phyloP scores from a whole-genome alignment of 2,888 invertebrate genomes.

The Andrena bucephala region DNA sequence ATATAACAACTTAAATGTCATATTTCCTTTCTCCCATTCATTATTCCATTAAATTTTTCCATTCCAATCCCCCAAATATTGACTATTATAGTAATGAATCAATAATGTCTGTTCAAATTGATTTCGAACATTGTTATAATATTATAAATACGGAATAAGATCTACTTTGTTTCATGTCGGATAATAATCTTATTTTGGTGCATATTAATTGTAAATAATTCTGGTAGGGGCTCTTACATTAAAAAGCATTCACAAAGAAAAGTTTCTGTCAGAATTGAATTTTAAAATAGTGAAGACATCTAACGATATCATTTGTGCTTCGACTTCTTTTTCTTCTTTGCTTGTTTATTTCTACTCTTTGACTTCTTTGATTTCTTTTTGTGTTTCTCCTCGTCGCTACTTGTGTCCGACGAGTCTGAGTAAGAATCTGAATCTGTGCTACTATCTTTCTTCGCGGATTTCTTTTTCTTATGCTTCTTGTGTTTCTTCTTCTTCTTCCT shows the following conservation, averaged over 20 bases:
- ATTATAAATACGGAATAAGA: conserved; percentile 56
- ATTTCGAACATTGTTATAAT: conserved; percentile 49
- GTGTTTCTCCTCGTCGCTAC: conserved; percentile 89
- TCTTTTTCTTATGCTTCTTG: conserved; percentile 87
- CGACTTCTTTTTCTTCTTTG: conserved; percentile 91
- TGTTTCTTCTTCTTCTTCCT: conserved; percentile 88
- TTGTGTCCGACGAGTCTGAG: conserved; percentile 88
- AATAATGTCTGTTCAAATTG: conserved; percentile 51
- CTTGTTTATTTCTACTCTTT: conserved; percentile 89
- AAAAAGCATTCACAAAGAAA: conserved; percentile 58
- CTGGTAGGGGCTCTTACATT: conserved; percentile 45
- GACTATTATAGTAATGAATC: conserved; percentile 65
- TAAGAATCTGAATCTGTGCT: conserved; percentile 88
- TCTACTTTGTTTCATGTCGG: conserved; percentile 46
- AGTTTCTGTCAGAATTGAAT: conserved; percentile 40
- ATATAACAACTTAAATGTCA: conserved; percentile 45
- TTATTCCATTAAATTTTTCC: conserved; percentile 25
- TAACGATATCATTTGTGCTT: conserved; percentile 86
- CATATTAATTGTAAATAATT: conserved; percentile 49
- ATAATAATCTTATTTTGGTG: conserved; percentile 50
- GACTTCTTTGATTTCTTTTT: conserved; percentile 88
- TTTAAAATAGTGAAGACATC: conserved; percentile 42
- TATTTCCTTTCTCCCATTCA: conserved; percentile 23
- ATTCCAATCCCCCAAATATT: conserved; percentile 18
- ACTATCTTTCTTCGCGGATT: conserved; percentile 87